Evolutionary conservation across 2,113 vertebrate species (phyloP).

Genomic region (Diadophis punctatus): DNA sequence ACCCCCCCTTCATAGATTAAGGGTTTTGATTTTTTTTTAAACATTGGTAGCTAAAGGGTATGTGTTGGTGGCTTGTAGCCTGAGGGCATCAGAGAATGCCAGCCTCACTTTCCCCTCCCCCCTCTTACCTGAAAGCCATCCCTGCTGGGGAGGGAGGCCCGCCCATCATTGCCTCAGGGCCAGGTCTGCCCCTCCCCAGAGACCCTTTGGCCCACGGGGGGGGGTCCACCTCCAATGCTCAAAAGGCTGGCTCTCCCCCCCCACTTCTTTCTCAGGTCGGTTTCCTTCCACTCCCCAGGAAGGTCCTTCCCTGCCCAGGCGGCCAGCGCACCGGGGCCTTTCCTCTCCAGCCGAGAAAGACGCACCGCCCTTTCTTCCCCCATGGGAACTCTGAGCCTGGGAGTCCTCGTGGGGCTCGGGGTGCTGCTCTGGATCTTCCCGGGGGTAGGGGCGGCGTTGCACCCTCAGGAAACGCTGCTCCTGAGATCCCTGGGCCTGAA

Average conservation of each 20-base stretch:
- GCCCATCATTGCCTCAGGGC: not conserved
- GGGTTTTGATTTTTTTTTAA: not conserved
- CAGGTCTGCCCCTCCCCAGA: not conserved
- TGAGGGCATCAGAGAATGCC: not conserved
- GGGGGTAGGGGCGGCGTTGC: rapidly evolving
- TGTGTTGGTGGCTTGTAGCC: not conserved
- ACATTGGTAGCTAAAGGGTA: not conserved
- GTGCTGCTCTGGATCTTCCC: slow-evolving; percentile 18
- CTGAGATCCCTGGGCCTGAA: slow-evolving; percentile 75
- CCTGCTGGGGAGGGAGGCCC: not conserved
- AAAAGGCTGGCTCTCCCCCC: not conserved
- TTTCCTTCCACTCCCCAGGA: not conserved
- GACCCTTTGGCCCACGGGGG: not conserved
- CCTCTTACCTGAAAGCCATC: not conserved
- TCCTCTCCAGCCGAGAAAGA: not conserved
- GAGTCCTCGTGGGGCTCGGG: rapidly evolving
- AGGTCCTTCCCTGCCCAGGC: not conserved
- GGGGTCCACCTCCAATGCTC: not conserved
- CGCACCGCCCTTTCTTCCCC: not conserved
- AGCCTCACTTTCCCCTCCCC: not conserved
- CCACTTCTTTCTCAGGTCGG: rapidly evolving
- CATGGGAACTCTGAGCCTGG: not conserved
- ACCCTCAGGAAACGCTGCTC: slow-evolving; percentile 59
- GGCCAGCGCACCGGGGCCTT: not conserved
- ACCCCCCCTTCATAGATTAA: not conserved